Evolutionary conservation across 2,888 invertebrate species (phyloP), one percentile per base, ranked within the genome.

Genomic region (Hypena proboscidalis): DNA sequence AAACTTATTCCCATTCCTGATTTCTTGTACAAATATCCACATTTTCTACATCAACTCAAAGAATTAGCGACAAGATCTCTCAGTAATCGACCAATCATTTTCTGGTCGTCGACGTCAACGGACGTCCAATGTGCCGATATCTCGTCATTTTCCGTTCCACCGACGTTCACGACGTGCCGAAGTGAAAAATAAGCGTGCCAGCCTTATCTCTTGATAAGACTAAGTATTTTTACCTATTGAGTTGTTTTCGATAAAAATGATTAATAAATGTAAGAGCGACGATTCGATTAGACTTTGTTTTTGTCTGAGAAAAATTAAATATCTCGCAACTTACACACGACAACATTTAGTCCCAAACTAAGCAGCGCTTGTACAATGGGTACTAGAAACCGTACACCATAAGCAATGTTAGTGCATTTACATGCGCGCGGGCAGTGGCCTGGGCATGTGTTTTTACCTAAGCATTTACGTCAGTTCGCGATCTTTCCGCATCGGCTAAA

Each of bases 211-310:
- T 23, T 23, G 23, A 23, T 23, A 23, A 23, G 23, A n/a, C n/a
- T n/a, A n/a, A 60, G 46, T 61, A 55, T 55, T 51, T 39, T 61
- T 61, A 49, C 42, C 50, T 44, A 51, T 46, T 33, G 58, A 61
- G 35, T 61, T 61, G 61, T 57, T 60, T 61, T 52, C 51, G 39
- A n/a, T 42, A 29, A 43, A 53, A 57, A 60, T 60, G 59, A 60
- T 60, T 60, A 60, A n/a, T n/a, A 17, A 17, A 17, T 5, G 17
- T 4, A 17, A 5, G 17, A 27, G 34, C 26, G 26, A 20, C 17
- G 26, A 17, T 26, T 26, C 25, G 19, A 13, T 26, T 13, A 3
- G 35, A 5, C 26, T 33, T 35, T 13, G 26, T 35, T 26, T 17
- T 17, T 17, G 17, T 5, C 5, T 17, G n/a, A n/a, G n/a, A n/a